These are phyloP conservation scores for Trissoscelio sp. DNA, from an alignment of 2,888 invertebrate species.

Conservation along the genomic window DNA sequence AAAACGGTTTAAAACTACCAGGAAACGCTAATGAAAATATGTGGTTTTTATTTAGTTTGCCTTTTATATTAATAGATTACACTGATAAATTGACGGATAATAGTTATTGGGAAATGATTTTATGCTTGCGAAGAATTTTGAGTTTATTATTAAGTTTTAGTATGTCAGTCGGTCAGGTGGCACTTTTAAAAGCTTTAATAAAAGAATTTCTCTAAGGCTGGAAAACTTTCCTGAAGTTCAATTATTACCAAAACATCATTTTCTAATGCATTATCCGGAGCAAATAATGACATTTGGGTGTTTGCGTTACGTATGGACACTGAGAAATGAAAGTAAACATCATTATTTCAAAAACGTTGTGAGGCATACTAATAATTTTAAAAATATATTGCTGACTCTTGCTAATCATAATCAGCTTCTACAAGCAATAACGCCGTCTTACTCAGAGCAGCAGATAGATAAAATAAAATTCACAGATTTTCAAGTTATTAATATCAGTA, in stretches of 20 bases:
- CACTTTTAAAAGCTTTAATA: slow-evolving; percentile 11
- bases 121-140: slow-evolving; percentile 12
- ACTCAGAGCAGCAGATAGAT: slow-evolving; percentile 5
- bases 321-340: slow-evolving; percentile 18
- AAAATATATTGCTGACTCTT: slow-evolving; percentile 17
- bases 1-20: slow-evolving; percentile 3
- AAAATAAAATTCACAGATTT: slow-evolving; percentile 12
- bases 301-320: slow-evolving; percentile 20
- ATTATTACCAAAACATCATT: slow-evolving; percentile 24
- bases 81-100: background rate
- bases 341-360: slow-evolving; percentile 20
- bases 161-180: slow-evolving; percentile 26
- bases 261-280: background rate
- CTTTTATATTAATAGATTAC: slow-evolving; percentile 1
- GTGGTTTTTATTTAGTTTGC: slow-evolving; percentile 24
- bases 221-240: slow-evolving; percentile 2
- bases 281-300: slow-evolving; percentile 9
- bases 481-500: slow-evolving; percentile 1
- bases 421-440: slow-evolving; percentile 6
- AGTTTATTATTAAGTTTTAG: slow-evolving; percentile 13
- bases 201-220: background rate
- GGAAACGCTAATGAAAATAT: slow-evolving; percentile 29
- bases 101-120: slow-evolving; percentile 16
- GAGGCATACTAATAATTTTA: slow-evolving; percentile 7
- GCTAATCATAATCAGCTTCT: slow-evolving; percentile 7